A percentile compares a stretch with the other conserved stretches of the same genome.
Conservation (phyloP, 2,888 invertebrate genomes). For the Drosophila parthenogenetica region DNA sequence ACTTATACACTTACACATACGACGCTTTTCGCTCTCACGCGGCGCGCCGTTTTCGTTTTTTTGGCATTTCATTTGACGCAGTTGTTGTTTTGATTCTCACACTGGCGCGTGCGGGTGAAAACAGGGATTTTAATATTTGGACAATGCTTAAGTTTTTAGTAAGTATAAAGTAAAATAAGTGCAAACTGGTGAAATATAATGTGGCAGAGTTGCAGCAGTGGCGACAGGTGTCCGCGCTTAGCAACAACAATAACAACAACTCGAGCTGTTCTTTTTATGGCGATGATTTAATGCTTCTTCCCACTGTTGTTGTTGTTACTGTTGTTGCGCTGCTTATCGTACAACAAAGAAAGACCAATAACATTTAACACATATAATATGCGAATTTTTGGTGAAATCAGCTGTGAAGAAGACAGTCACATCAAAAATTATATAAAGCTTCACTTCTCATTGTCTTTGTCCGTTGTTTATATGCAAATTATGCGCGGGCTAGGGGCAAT, state of each 20-base stretch:
- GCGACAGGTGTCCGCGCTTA: background rate
- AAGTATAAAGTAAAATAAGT: conserved; percentile 40
- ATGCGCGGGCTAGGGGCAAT: background rate
- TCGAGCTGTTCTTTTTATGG: conserved; percentile 51
- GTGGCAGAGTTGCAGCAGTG: background rate
- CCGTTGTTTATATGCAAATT: background rate
- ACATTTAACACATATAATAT: conserved; percentile 11
- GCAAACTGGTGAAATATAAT: conserved; percentile 15
- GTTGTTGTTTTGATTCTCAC: conserved; percentile 69
- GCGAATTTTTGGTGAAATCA: conserved; percentile 6
- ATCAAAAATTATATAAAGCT: conserved; percentile 22
- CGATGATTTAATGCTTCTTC: conserved; percentile 58
- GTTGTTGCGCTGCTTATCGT: conserved; percentile 6
- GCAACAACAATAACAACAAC: conserved; percentile 1
- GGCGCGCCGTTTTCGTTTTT: conserved; percentile 14
- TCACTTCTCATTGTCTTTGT: background rate
- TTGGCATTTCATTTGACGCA: conserved; percentile 26
- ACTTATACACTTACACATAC: conserved; percentile 10
- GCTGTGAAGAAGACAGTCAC: background rate
- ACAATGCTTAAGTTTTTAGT: conserved; percentile 84
- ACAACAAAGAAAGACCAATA: conserved; percentile 34
- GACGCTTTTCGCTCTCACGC: conserved; percentile 28
- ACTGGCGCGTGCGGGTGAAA: conserved; percentile 75
- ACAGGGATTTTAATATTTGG: conserved; percentile 66
- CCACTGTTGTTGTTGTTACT: conserved; percentile 14